Base-by-base conservation (phyloP, 35 echinoderm and acorn worm species). In the Heliocidaris tuberculata region DNA sequence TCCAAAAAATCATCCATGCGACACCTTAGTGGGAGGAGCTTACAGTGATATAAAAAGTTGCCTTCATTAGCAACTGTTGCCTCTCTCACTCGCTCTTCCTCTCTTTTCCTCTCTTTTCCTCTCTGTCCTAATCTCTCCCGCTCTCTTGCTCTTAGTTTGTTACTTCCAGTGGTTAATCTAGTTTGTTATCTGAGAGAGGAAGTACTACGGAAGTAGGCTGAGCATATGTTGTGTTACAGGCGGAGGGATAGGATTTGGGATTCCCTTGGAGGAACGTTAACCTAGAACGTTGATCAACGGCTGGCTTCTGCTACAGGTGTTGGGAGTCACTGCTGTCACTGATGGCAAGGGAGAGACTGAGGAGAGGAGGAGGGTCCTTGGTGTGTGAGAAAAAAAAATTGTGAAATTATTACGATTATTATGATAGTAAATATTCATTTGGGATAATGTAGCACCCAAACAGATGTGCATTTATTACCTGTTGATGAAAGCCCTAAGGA, bases 31-130 rank as follows among this genome's bases (percentile, higher is more conserved):
- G 65, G 65, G 65, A 78, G 65, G 65, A 24, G 65, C 65, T 78
- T 78, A 78, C n/a, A 19, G 65, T 78, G 65, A 78, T 78, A 78
- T n/a, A 71, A 71, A 78, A 78, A 78, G 65, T 78, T 78, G 65
- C 27, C 21, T 19, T 78, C 65, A 27, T 24, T 78, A 1, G 65
- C 65, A 78, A 29, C 21, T 78, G 21, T 78, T n/a, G 27, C 27
- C 60, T n/a, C 65, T 78, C 65, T 78, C 15, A 2, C 19, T 78
- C 27, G n/a, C 21, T 78, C 65, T 78, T 1, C 7, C 21, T 7
- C 65, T 78, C 65, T 78, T 19, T 78, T 9, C 19, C 21, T 78
- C 65, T 56, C 52, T 56, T 15, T 56, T 56, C 52, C 52, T 56
- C 52, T 78, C 65, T 78, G 65, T 78, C 65, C 21, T 0, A n/a